Evolutionary conservation across 2,888 invertebrate genomes (phyloP), one percentile per base, ranked within the genome.

Genomic region (Belgica antarctica): DNA sequence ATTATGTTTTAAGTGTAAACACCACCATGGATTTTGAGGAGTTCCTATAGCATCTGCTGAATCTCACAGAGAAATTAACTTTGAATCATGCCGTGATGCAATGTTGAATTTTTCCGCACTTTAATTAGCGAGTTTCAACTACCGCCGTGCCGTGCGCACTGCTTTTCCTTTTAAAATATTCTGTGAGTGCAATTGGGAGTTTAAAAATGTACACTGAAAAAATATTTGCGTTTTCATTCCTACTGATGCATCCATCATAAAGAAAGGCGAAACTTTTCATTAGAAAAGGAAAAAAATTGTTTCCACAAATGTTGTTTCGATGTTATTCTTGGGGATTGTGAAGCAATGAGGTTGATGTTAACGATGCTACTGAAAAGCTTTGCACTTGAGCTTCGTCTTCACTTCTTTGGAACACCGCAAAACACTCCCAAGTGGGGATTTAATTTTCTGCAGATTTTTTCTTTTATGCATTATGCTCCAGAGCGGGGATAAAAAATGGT

Each of bases 381-480:
- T n/a, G n/a, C n/a, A n/a, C n/a, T n/a, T 27, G 24, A 19, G 1
- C 24, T 24, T 59, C 10, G 10, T 59, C 59, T 66, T 66, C 47
- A 46, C 25, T 27, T 66, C 47, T 25, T 12, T 46, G 15, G 22
- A 15, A 36, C 5, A 36, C 24, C 8, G 7, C 15, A 46, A 46
- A 31, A 15, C 15, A 52, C 8, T 66, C 47, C 25, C 47, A 17
- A 66, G 47, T 46, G 15, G 68, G 68, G 47, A 57, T 27, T 57
- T 68, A 47, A 46, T 57, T 68, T 68, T 68, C 65, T 47, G 46
- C 65, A 66, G 65, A 66, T 66, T 66, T 66, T 66, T 66, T 68
- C 31, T 46, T 31, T 52, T 12, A 4, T 47, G 46, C 65, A 27
- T 46, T 65, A 46, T 17, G 10, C 57, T 17, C 19, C 52, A 15